A percentile compares a stretch with the other conserved stretches of the same genome.
Evolutionary conservation across 2,113 vertebrate genomes (phyloP).

Genomic region (Dasyprocta punctata): DNA sequence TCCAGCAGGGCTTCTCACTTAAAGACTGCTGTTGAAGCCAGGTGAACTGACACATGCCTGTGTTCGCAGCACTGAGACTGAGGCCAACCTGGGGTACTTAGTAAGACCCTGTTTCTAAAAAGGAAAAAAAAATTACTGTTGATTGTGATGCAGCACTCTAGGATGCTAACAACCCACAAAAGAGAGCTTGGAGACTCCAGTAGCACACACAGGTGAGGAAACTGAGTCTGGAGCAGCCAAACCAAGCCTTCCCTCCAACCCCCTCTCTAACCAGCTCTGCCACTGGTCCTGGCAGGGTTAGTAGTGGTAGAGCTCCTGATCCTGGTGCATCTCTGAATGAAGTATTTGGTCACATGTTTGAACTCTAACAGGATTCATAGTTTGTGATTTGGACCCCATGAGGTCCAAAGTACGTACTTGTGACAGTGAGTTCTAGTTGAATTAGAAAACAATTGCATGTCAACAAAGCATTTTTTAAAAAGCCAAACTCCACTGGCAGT

Average conservation of each 20-base stretch:
- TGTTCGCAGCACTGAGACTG: neutral
- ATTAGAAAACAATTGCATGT: neutral
- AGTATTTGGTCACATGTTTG: neutral
- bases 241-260: neutral
- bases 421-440: neutral
- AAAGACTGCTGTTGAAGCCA: neutral
- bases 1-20: neutral
- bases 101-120: neutral
- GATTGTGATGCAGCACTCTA: neutral
- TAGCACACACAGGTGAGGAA: neutral
- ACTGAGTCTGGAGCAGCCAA: neutral
- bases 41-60: neutral
- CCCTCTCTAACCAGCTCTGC: neutral
- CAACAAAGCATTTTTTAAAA: constrained; percentile 19
- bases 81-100: neutral
- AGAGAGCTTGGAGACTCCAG: neutral
- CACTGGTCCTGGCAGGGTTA: neutral
- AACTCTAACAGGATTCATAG: neutral
- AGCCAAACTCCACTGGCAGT: neutral
- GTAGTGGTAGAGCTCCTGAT: neutral
- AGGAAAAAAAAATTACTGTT: neutral
- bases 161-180: neutral
- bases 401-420: neutral
- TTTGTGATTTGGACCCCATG: neutral
- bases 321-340: neutral